A percentile compares a stretch with the other conserved stretches of the same genome.
Conservation (phyloP, 2,113 vertebrate genomes). For the Lontra canadensis region DNA sequence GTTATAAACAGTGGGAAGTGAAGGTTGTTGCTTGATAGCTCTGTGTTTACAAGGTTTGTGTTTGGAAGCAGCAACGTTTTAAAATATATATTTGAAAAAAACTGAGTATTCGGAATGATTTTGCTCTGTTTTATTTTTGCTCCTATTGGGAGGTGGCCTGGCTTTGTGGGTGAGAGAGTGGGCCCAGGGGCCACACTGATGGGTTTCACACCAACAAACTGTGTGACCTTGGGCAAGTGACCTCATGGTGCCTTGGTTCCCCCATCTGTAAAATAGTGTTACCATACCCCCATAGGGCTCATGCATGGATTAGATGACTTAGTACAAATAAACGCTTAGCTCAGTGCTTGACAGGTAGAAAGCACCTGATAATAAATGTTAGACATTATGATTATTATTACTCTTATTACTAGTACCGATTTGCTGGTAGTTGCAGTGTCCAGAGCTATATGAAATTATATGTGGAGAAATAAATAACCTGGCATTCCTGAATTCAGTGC, state of each 20-base stretch:
- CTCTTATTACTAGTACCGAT: neutral
- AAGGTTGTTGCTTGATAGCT: conserved; percentile 73
- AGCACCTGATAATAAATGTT: neutral
- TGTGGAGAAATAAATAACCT: neutral
- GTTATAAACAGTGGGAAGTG: conserved; percentile 77
- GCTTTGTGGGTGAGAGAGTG: neutral
- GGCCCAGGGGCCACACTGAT: neutral
- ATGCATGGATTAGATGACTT: neutral
- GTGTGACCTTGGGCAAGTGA: neutral
- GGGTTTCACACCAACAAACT: neutral
- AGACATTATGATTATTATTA: neutral
- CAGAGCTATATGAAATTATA: neutral
- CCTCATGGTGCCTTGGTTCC: neutral
- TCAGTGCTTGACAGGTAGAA: neutral
- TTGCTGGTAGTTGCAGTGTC: neutral
- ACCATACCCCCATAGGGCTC: neutral
- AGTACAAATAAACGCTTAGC: neutral
- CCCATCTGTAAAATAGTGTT: neutral
- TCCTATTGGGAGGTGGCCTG: neutral
- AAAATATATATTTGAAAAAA: neutral
- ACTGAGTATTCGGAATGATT: neutral
- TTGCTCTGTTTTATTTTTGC: neutral
- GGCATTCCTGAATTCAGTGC: neutral
- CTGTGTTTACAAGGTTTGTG: conserved; percentile 2
- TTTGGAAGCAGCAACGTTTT: neutral